phyloP scores from a whole-genome alignment of 2,888 invertebrate genomes.

The Drosophila algonquin region DNA sequence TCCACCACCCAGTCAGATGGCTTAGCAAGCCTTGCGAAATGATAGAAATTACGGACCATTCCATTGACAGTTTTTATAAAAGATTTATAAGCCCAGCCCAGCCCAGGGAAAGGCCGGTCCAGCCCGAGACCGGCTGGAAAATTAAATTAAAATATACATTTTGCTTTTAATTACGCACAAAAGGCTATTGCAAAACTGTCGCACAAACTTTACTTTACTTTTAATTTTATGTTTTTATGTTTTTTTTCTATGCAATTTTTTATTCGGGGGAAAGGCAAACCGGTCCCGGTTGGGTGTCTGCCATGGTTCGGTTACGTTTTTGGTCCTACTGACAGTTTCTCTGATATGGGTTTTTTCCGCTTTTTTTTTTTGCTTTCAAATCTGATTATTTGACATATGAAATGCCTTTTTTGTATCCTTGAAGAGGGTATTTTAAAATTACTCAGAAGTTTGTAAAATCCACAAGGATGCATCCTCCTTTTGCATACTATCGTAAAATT shows the following conservation, averaged over 20 bases:
- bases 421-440: neutral
- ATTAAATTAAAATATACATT: constrained; percentile 72
- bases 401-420: constrained; percentile 9
- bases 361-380: constrained; percentile 14
- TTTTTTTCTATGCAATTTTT: constrained; percentile 17
- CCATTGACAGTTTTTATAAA: constrained; percentile 41
- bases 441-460: neutral
- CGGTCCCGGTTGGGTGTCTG: constrained; percentile 58
- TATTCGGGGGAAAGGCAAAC: constrained; percentile 71
- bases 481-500: no score
- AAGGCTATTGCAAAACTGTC: constrained; percentile 66
- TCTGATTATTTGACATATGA: constrained; percentile 36
- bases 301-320: constrained; percentile 35
- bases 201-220: constrained; percentile 35
- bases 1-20: constrained; percentile 34
- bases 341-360: constrained; percentile 27
- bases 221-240: constrained; percentile 40
- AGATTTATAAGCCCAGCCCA: constrained; percentile 45
- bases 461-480: no score
- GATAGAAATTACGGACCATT: constrained; percentile 59
- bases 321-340: constrained; percentile 45
- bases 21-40: constrained; percentile 65
- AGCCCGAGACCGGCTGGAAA: constrained; percentile 43
- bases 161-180: constrained; percentile 76
- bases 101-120: constrained; percentile 40